Conservation (phyloP, 2,797 vertebrate species). For the Ptychadena robeensis region DNA sequence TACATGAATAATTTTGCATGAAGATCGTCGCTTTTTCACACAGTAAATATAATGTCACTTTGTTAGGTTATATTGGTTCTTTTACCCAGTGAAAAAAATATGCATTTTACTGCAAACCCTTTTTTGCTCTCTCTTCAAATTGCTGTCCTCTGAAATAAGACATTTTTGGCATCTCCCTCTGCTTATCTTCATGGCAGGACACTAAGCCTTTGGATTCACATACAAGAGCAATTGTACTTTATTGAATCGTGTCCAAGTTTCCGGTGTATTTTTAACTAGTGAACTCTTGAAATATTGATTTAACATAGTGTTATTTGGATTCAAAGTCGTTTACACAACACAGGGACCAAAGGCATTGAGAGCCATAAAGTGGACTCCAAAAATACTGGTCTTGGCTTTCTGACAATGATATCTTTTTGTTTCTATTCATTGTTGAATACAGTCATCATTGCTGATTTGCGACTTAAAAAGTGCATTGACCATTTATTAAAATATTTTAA, state of each 20-base stretch:
- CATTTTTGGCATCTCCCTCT: constrained; percentile 57
- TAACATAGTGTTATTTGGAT: constrained; percentile 37
- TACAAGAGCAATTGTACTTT: constrained; percentile 59
- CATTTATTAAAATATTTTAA: too few species aligned
- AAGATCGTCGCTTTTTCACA: too few species aligned
- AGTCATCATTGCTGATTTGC: background rate
- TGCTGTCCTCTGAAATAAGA: constrained; percentile 29
- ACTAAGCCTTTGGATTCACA: constrained; percentile 39
- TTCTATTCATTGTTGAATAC: background rate
- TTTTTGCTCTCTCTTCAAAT: constrained; percentile 37
- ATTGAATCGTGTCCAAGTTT: constrained; percentile 52
- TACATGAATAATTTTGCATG: too few species aligned
- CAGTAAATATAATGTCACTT: too few species aligned
- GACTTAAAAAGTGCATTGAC: too few species aligned
- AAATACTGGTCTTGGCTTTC: constrained; percentile 48
- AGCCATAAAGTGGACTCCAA: constrained; percentile 37
- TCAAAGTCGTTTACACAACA: constrained; percentile 41
- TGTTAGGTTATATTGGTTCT: too few species aligned
- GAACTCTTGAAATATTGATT: constrained; percentile 54
- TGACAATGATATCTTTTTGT: background rate
- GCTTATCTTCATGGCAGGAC: constrained; percentile 60
- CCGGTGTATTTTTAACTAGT: constrained; percentile 59
- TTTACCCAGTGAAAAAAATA: too few species aligned
- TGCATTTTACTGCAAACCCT: background rate
- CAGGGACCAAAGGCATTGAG: constrained; percentile 14